Evolutionary conservation across 2,888 invertebrate species (phyloP), one percentile per base, ranked within the genome.

Genomic region (Ophion obscuratus): DNA sequence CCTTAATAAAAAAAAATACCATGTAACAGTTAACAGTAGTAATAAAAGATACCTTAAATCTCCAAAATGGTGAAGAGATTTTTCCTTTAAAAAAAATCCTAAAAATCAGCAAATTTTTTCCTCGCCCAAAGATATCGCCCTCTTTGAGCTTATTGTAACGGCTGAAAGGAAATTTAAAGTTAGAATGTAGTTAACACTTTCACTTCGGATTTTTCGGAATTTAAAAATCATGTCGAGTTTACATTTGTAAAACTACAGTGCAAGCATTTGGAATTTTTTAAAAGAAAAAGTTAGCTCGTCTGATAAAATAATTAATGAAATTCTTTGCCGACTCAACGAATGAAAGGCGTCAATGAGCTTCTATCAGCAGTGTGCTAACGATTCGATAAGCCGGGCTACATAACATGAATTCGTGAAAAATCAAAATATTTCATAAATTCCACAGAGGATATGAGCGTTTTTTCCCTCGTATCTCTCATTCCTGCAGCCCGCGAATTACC

Each of bases 341-440:
- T 53, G 17, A 53, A 17, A 17, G 3, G 17, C 14, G 14, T 14
- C 2, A 53, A 53, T 53, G n/a, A 20, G 47, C 53, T 70, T 47
- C 47, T 70, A 27, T 53, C 47, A 47, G 20, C 40, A 24, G n/a
- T 44, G 40, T 40, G 70, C 53, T 53, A 53, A 70, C 64, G 47
- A 70, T 81, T 76, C 53, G 14, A 27, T 20, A 44, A 14, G 40
- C 44, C 27, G 17, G 20, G 62, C 44, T 36, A 14, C 17, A n/a
- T 59, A 57, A 62, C 9, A 66, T 47, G 44, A 57, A 66, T 64
- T 20, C 76, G 40, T 47, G n/a, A 20, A 17, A 64, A 71, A 78
- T 70, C 67, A 9, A 17, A 9, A 73, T 67, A 70, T 82, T 71
- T 67, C 47, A 11, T 31, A 31, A 82, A 82, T 77, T 75, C 71